Evolutionary conservation across 2,113 vertebrate species (phyloP), one percentile per base, ranked within the genome.

Genomic region (Pygoscelis adeliae): DNA sequence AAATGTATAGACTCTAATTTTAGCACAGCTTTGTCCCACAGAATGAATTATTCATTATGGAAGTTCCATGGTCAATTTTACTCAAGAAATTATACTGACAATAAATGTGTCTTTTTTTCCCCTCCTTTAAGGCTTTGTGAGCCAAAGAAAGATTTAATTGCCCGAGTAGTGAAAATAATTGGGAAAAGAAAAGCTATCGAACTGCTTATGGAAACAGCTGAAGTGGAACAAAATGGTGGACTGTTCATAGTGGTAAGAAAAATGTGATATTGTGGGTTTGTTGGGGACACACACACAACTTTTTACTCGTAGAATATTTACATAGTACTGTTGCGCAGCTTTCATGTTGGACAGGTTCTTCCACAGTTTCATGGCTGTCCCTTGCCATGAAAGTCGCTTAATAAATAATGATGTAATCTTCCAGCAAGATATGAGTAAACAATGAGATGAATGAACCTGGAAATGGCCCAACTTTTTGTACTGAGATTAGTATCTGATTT

Each of bases 181-280:
- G 99, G 99, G 16, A 98, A 98, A 46, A 99, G 98, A 96, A 99
- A 99, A 97, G 99, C 99, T 21, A 99, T 99, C 6, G 99, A 99
- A 83, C 98, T 99, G 63, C 98, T 99, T 6, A 98, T 99, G 95
- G 99, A 99, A 97, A 99, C 99, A 0, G 98, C 99, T 36, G 99
- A 99, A 34, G 98, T 99, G 78, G 99, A 99, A 91, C 99, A 99
- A 80, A 98, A 96, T 13, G 99, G 99, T 15, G 99, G 99, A 15
- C 98, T 99, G 66, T 99, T 99, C 94, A 99, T 99, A 34, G 89
- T 99, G 98, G 99, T 99, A 98, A 98, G 98, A 76, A 67, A 94
- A 83, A 56, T 25, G 15, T 78, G 25, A n/a, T 50, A 10, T 9
- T 73, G 16, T 56, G 74, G 29, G 13, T 15, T 92, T 79, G 21